These are phyloP conservation scores for Bathynomus jamesi DNA, from an alignment of 1,140 invertebrate species.

Conservation along the genomic window DNA sequence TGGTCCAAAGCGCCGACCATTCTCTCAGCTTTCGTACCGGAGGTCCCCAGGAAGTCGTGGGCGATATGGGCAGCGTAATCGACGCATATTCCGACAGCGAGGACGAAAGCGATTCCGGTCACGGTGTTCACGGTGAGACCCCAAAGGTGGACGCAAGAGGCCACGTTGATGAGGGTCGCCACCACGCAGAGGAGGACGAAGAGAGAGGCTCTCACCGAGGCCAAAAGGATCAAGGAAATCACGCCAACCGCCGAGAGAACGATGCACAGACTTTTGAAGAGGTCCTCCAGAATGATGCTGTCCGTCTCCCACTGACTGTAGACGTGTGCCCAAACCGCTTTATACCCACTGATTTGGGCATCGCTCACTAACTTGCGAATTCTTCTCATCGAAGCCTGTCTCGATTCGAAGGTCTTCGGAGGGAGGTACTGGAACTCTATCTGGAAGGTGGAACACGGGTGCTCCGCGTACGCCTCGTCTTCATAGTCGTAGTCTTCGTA, in stretches of 20 bases:
- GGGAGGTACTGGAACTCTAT: background rate
- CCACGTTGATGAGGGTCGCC: constrained; percentile 51
- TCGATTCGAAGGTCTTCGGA: background rate
- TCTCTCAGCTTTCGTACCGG: background rate
- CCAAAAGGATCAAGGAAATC: constrained; percentile 51
- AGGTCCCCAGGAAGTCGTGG: background rate
- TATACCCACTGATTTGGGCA: constrained; percentile 16
- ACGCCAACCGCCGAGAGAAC: constrained; percentile 48
- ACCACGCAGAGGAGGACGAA: constrained; percentile 49
- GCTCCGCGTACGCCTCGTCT: constrained; percentile 18
- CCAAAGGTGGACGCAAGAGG: constrained; percentile 51
- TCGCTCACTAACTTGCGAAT: background rate
- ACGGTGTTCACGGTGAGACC: constrained; percentile 53
- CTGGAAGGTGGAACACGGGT: constrained; percentile 6
- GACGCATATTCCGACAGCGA: constrained; percentile 21
- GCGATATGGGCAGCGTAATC: background rate
- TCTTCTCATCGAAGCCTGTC: background rate
- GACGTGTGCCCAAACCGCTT: constrained; percentile 27
- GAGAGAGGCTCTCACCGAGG: constrained; percentile 48
- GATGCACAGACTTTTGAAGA: constrained; percentile 50
- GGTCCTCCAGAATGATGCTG: constrained; percentile 50
- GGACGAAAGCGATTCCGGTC: constrained; percentile 49
- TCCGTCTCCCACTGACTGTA: constrained; percentile 38
- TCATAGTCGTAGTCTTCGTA: constrained; percentile 17
- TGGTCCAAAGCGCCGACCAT: background rate